A percentile compares a stretch with the other conserved stretches of the same genome.
phyloP scores from a whole-genome alignment of 2,797 vertebrate species.

The Psittacula derbiana region DNA sequence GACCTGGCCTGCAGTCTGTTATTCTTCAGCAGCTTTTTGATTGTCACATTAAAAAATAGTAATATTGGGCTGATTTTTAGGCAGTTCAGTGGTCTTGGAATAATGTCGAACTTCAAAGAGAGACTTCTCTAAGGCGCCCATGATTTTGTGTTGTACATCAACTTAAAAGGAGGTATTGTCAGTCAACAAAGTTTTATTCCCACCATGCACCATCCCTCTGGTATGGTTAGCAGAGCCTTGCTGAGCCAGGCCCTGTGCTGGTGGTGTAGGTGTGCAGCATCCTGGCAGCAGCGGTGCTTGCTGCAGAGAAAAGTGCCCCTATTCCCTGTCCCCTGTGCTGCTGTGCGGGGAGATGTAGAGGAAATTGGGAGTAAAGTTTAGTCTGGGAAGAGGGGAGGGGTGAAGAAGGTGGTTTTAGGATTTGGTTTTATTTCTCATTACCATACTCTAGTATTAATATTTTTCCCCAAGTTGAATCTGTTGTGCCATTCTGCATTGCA shows the following conservation, averaged over 20 bases:
- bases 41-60: neutral
- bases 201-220: neutral
- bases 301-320: neutral
- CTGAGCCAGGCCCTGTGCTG: accelerated
- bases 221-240: neutral
- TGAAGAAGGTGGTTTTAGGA: neutral
- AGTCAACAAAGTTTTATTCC: neutral
- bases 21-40: neutral
- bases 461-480: neutral
- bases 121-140: neutral
- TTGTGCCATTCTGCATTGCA: neutral
- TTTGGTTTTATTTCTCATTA: neutral
- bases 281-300: neutral
- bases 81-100: neutral
- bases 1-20: neutral
- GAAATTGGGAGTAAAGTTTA: neutral
- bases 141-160: neutral
- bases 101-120: neutral
- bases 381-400: neutral
- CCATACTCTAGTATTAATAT: neutral
- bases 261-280: accelerated
- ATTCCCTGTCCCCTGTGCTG: neutral
- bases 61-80: neutral
- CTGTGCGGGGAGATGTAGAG: neutral
- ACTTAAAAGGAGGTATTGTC: neutral